phyloP scores from a whole-genome alignment of 2,113 vertebrate genomes.

The Ariopsis seemanni region DNA sequence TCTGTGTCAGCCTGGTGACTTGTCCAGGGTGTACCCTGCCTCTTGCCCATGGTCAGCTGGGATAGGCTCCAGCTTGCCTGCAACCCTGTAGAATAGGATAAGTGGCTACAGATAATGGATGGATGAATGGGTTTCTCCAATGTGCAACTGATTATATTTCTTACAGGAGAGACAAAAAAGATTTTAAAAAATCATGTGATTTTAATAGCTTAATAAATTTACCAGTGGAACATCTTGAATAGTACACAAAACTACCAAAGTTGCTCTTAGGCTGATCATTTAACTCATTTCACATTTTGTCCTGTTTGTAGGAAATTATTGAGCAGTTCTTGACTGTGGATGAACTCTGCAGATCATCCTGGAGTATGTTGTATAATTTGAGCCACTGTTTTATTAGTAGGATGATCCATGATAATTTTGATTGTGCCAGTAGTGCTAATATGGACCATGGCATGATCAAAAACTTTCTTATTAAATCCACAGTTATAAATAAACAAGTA shows the following conservation, averaged over 20 bases:
- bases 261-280: background rate
- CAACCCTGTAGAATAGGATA: too few species aligned
- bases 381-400: background rate
- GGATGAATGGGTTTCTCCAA: background rate
- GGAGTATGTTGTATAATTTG: background rate
- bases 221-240: background rate
- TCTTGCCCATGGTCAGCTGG: too few species aligned
- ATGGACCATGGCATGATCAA: background rate
- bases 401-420: background rate
- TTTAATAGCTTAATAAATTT: background rate
- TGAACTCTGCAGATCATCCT: background rate
- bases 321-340: background rate
- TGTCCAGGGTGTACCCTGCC: too few species aligned
- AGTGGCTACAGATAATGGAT: too few species aligned
- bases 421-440: background rate
- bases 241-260: background rate
- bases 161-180: background rate
- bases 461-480: background rate
- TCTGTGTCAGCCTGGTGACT: too few species aligned
- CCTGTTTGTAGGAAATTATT: background rate
- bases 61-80: too few species aligned
- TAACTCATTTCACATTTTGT: background rate
- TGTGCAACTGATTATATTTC: background rate
- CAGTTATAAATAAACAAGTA: background rate
- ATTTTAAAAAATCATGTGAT: too few species aligned